Evolutionary conservation across 2,888 invertebrate genomes (phyloP).

Genomic region (Shargacucullia verbasci): DNA sequence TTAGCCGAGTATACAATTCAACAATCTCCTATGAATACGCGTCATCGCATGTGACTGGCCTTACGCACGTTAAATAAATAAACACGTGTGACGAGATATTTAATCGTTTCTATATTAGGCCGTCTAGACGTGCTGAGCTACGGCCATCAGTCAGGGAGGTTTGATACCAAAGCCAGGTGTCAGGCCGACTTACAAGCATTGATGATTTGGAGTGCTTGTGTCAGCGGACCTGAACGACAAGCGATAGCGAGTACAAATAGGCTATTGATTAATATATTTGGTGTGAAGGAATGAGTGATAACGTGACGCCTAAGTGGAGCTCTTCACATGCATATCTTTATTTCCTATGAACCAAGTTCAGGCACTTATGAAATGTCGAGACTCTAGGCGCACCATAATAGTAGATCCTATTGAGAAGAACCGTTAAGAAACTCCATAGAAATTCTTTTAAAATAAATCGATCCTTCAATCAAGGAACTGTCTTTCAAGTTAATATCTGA

Average conservation of each 20-base stretch:
- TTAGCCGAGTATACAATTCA: constrained; percentile 28
- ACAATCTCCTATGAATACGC: background rate
- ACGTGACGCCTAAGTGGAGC: too few relatives aligned
- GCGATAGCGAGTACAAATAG: constrained; percentile 1
- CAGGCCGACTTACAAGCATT: constrained; percentile 45
- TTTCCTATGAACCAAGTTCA: too few relatives aligned
- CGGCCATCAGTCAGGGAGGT: constrained; percentile 44
- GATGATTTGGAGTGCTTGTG: constrained; percentile 27
- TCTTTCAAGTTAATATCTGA: too few relatives aligned
- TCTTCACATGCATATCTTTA: too few relatives aligned
- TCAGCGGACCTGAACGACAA: constrained; percentile 16
- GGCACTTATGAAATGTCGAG: too few relatives aligned
- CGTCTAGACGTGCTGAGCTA: constrained; percentile 48
- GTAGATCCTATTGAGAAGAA: too few relatives aligned
- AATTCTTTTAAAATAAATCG: too few relatives aligned
- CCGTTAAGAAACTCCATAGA: too few relatives aligned
- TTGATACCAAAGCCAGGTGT: constrained; percentile 44
- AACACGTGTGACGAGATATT: constrained; percentile 35
- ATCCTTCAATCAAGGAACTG: too few relatives aligned
- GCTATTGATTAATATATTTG: background rate
- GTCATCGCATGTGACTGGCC: constrained; percentile 16
- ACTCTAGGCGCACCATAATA: too few relatives aligned
- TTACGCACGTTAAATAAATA: constrained; percentile 28
- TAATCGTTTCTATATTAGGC: constrained; percentile 50
- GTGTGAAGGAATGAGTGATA: too few relatives aligned